phyloP scores from a whole-genome alignment of 2,113 vertebrate genomes.

The Nipponia nippon region DNA sequence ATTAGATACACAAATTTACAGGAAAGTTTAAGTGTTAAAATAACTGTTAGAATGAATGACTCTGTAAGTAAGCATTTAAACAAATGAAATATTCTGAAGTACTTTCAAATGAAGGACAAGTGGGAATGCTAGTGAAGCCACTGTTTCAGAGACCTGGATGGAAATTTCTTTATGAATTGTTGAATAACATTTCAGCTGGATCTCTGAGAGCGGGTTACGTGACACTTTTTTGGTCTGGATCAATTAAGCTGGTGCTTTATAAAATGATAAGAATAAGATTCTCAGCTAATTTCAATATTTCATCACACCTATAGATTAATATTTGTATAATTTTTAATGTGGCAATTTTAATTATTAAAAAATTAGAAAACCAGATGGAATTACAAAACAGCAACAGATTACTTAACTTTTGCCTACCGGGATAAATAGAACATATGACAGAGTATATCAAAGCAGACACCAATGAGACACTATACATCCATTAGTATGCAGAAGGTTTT shows the following conservation, averaged over 20 bases:
- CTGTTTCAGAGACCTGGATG: background rate
- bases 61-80: background rate
- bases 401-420: slow-evolving; percentile 50
- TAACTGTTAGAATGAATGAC: background rate
- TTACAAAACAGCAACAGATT: slow-evolving; percentile 53
- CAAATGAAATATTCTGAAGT: background rate
- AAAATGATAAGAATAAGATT: background rate
- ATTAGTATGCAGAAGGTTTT: slow-evolving; percentile 27
- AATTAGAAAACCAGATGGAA: slow-evolving; percentile 58
- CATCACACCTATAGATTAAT: slow-evolving; percentile 18
- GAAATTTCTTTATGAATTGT: background rate
- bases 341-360: slow-evolving; percentile 52
- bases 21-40: background rate
- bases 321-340: slow-evolving; percentile 56
- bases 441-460: slow-evolving; percentile 53
- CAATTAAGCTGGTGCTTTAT: background rate
- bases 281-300: background rate
- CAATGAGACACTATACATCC: slow-evolving; percentile 11
- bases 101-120: background rate
- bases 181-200: background rate
- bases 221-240: background rate
- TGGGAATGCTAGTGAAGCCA: background rate
- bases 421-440: slow-evolving; percentile 52
- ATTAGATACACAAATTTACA: background rate
- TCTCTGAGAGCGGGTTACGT: background rate